Base-by-base conservation (phyloP, 2,888 invertebrate species). In the Sphaerophoria taeniata region DNA sequence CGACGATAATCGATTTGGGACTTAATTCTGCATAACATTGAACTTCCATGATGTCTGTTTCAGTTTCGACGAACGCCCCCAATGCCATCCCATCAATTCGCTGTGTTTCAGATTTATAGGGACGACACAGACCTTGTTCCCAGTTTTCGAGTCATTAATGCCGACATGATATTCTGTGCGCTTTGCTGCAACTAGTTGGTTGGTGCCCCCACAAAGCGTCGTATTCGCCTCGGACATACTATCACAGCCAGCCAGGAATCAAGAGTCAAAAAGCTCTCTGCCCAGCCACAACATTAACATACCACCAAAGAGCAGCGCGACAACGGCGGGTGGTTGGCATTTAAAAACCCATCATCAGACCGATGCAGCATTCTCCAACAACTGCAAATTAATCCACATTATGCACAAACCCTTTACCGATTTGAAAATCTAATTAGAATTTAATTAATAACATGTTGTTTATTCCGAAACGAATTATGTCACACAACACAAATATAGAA, bases 391-490 rank as follows among this genome's bases (percentile, higher is more conserved):
- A 1, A 39, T 6, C 4, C 4, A 3, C 45, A 11, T 5, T n/a
- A 47, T 49, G 49, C 31, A 61, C 12, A 14, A 34, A 45, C 56
- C 49, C 63, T 16, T 36, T 16, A 31, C 36, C 34, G 16, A 45
- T 51, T 24, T n/a, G 11, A 74, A 76, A 75, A 53, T 72, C 71
- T 80, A 84, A 80, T 84, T 84, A 69, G 75, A 75, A 84, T 84
- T 80, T 75, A 80, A 80, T 84, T 84, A 80, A 80, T 84, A 84
- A 72, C 72, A 71, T 84, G 78, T 45, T 70, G 72, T 84, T 84
- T 84, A 84, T 84, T 80, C 47, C 53, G 43, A 61, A 80, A 51
- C 71, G 39, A 75, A 76, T 72, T 60, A 80, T 69, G 55, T 51
- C 65, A 75, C 55, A 79, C 1, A 14, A 1, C n/a, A n/a, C n/a